Evolutionary conservation across 2,888 invertebrate species (phyloP).

Genomic region (Zygogramma bicolorata): DNA sequence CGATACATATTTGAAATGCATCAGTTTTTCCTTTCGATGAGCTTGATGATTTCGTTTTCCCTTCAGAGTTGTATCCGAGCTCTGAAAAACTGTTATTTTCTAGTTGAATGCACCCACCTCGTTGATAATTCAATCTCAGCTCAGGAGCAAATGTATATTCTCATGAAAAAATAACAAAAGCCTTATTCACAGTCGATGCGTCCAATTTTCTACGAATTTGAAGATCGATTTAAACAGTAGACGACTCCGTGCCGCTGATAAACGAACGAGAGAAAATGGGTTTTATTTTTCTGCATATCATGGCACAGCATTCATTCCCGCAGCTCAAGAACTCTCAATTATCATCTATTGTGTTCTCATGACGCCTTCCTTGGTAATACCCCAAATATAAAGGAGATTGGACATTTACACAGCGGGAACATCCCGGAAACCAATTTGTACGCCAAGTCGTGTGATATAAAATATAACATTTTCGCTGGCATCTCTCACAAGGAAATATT

Average conservation of each 20-base stretch:
- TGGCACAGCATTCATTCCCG: background rate
- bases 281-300: slow-evolving; percentile 10
- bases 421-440: background rate
- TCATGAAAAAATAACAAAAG: background rate
- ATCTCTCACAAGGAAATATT: background rate
- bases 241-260: background rate
- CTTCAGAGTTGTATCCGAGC: too few relatives aligned
- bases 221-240: background rate
- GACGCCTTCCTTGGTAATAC: background rate
- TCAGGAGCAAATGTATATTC: background rate
- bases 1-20: too few relatives aligned
- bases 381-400: slow-evolving; percentile 1
- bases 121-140: background rate
- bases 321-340: background rate
- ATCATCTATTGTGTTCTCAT: background rate
- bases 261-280: background rate
- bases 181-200: background rate
- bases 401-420: background rate
- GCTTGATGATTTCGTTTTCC: too few relatives aligned
- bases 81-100: too few relatives aligned
- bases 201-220: background rate
- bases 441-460: background rate
- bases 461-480: background rate
- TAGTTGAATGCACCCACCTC: background rate
- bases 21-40: too few relatives aligned